Conservation (phyloP, 1,140 invertebrate species). For the Hydropsyche tenuis region DNA sequence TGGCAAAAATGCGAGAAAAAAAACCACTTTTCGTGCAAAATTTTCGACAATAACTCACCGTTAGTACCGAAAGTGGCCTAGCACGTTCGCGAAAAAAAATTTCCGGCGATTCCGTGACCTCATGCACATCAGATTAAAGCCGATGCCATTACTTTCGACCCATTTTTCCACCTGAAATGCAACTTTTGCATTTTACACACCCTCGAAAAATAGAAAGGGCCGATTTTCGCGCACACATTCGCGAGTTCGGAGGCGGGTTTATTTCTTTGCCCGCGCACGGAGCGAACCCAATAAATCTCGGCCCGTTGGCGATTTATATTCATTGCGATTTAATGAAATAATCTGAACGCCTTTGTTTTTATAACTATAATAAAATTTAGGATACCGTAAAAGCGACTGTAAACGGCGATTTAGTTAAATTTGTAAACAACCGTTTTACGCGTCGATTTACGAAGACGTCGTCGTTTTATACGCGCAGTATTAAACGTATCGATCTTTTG, state of each 20-base stretch:
- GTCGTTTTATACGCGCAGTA: no score
- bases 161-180: no score
- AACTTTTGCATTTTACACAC: background rate
- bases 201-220: background rate
- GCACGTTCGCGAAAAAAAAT: no score
- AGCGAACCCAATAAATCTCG: no score
- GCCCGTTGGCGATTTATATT: constrained; percentile 3
- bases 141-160: constrained; percentile 9
- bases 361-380: constrained; percentile 7
- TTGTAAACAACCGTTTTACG: no score
- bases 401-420: background rate
- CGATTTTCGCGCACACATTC: no score
- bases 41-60: constrained; percentile 14
- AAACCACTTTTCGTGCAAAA: background rate
- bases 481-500: no score
- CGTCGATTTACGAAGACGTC: no score
- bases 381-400: background rate
- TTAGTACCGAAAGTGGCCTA: background rate
- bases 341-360: constrained; percentile 2
- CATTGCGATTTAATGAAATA: constrained; percentile 8
- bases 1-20: background rate
- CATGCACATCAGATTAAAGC: background rate
- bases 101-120: constrained; percentile 4
- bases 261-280: background rate
- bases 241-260: background rate